A percentile compares a stretch with the other conserved stretches of the same genome.
Conservation (phyloP, 64 coral and sea anemone genomes). For the Montipora efflorescens region DNA sequence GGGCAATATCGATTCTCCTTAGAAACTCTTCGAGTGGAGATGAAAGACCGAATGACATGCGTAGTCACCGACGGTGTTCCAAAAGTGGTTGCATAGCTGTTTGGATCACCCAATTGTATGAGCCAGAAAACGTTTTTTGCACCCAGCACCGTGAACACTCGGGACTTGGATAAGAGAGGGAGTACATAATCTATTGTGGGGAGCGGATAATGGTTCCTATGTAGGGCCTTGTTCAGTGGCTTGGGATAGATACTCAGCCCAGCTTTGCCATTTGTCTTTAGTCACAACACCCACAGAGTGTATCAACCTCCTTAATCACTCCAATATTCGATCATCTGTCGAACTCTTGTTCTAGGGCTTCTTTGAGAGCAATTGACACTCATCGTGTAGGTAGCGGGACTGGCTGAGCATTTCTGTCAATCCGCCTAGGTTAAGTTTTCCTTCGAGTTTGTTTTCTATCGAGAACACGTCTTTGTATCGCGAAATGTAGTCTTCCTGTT, state of each 20-base stretch:
- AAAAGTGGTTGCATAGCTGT: constrained; percentile 35
- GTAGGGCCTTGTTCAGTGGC: background rate
- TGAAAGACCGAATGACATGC: constrained; percentile 66
- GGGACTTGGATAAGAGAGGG: constrained; percentile 5
- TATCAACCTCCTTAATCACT: constrained; percentile 46
- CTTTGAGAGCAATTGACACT: constrained; percentile 50
- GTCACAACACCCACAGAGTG: constrained; percentile 6
- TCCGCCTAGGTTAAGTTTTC: too few relatives aligned
- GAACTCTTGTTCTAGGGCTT: constrained; percentile 51
- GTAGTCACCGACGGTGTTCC: constrained; percentile 52
- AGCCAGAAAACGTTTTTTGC: constrained; percentile 59
- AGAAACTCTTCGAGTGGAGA: constrained; percentile 64
- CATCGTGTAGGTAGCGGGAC: constrained; percentile 17
- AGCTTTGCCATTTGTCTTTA: constrained; percentile 28
- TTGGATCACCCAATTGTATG: constrained; percentile 22
- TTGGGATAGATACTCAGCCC: constrained; percentile 10
- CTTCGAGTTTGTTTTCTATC: too few relatives aligned
- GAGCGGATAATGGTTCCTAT: constrained; percentile 1
- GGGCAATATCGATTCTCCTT: constrained; percentile 49
- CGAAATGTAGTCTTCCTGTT: too few relatives aligned
- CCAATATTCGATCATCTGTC: constrained; percentile 32
- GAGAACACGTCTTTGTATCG: too few relatives aligned
- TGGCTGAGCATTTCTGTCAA: too few relatives aligned
- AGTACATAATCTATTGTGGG: constrained; percentile 15
- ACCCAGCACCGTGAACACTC: constrained; percentile 35